Evolutionary conservation across 2,113 vertebrate genomes (phyloP).

Genomic region (Oceanites oceanicus): DNA sequence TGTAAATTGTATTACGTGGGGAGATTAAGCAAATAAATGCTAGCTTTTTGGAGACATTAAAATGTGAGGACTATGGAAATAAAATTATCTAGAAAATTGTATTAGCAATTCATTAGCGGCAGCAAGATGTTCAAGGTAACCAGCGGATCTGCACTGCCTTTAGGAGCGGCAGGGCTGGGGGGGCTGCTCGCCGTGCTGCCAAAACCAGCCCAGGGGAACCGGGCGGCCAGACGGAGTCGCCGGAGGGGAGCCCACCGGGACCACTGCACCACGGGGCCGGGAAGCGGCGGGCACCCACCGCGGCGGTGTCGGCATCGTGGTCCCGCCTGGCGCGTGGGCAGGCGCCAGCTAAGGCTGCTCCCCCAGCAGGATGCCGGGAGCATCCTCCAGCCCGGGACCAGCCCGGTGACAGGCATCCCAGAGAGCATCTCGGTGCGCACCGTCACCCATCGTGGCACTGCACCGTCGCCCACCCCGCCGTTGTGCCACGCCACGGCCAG

Average conservation of each 20-base stretch:
- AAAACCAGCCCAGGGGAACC: neutral
- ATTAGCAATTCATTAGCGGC: slow-evolving; percentile 79
- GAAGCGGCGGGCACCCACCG: accelerated
- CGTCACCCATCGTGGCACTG: accelerated
- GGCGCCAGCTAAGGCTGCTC: neutral
- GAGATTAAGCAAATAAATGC: slow-evolving; percentile 75
- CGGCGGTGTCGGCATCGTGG: accelerated
- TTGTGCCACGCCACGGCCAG: accelerated
- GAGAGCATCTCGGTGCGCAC: accelerated
- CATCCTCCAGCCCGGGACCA: neutral
- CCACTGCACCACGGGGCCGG: accelerated
- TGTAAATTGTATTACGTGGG: slow-evolving; percentile 66
- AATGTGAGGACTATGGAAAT: slow-evolving; percentile 71
- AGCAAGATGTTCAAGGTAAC: slow-evolving; percentile 21
- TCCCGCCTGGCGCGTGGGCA: neutral
- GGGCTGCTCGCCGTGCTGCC: neutral
- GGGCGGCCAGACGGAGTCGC: accelerated
- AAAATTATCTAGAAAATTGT: slow-evolving; percentile 79
- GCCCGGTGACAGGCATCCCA: accelerated
- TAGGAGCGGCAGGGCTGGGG: neutral
- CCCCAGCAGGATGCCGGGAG: neutral
- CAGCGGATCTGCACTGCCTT: neutral
- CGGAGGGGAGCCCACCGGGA: neutral
- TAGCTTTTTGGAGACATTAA: slow-evolving; percentile 69
- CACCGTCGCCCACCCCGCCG: too few relatives aligned